Evolutionary conservation across 2,888 invertebrate species (phyloP).

Genomic region (Oscheius sp.): DNA sequence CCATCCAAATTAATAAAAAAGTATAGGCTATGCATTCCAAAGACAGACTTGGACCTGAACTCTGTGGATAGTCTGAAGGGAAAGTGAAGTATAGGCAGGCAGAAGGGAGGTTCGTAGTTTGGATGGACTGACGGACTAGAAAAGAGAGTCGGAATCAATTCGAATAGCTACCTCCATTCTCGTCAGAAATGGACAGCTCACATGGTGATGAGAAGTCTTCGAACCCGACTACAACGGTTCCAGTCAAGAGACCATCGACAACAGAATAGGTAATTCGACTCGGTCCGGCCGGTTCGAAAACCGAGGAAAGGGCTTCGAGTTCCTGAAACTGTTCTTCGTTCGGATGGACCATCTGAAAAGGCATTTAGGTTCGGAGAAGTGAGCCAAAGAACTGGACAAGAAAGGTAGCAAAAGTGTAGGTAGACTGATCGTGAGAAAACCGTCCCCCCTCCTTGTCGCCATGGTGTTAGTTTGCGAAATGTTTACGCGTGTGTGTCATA

Average conservation of each 20-base stretch:
- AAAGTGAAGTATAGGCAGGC: constrained; percentile 8
- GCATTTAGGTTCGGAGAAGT: neutral
- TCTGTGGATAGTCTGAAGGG: constrained; percentile 14
- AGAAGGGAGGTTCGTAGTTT: neutral
- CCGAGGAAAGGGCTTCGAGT: constrained; percentile 18
- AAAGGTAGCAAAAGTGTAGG: neutral
- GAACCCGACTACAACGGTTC: constrained; percentile 8
- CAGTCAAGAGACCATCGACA: neutral
- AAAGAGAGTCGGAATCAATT: neutral
- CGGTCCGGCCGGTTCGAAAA: neutral
- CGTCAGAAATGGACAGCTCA: neutral
- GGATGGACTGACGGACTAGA: constrained; percentile 8
- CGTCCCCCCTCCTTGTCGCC: no score
- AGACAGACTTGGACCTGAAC: neutral
- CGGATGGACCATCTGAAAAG: neutral
- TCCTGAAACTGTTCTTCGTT: constrained; percentile 14
- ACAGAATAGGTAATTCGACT: neutral
- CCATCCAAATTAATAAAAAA: no score
- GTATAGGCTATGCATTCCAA: no score
- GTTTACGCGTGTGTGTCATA: no score
- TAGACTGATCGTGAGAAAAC: neutral
- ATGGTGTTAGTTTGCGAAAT: no score
- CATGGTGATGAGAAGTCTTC: constrained; percentile 5
- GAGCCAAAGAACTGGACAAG: neutral
- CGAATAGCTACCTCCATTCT: constrained; percentile 6